phyloP scores from a whole-genome alignment of 2,113 vertebrate genomes.

The Seriola aureovittata region DNA sequence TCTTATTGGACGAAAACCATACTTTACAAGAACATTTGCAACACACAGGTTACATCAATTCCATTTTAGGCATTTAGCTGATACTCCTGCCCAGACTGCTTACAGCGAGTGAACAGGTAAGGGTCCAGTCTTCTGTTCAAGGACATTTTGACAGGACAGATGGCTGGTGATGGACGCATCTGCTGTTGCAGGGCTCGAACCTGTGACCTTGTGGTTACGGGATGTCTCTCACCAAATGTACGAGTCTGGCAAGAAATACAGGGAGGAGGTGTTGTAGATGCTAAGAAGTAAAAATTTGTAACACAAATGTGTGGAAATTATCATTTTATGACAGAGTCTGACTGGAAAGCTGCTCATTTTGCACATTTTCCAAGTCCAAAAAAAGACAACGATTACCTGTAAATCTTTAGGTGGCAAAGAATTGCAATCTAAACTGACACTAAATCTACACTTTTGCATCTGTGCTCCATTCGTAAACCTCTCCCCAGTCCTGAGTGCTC shows the following conservation, averaged over 20 bases:
- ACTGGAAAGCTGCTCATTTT: background rate
- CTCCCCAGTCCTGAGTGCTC: constrained; percentile 9
- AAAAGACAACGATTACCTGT: background rate
- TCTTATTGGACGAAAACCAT: constrained; percentile 44
- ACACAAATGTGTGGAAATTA: background rate
- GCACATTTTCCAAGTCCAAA: background rate
- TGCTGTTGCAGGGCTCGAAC: constrained; percentile 63
- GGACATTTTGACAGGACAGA: constrained; percentile 75
- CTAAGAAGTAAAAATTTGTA: background rate
- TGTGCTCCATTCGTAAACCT: constrained; percentile 10
- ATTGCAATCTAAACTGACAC: background rate
- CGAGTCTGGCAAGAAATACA: constrained; percentile 45
- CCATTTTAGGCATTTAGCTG: constrained; percentile 39
- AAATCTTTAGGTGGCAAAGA: background rate
- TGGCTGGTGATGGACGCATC: constrained; percentile 73
- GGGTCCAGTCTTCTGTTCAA: constrained; percentile 67
- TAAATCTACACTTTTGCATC: background rate
- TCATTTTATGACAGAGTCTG: background rate
- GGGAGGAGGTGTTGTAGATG: background rate
- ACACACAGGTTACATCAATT: constrained; percentile 27
- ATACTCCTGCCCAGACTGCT: constrained; percentile 38
- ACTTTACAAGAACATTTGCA: background rate
- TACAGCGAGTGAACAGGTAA: constrained; percentile 54
- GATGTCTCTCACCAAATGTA: constrained; percentile 50
- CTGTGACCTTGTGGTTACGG: constrained; percentile 67